Percentiles rank a stretch among this genome's conserved stretches.
Evolutionary conservation across 64 coral and sea anemone species (phyloP).

Genomic region (Dendronephthya gigantea): DNA sequence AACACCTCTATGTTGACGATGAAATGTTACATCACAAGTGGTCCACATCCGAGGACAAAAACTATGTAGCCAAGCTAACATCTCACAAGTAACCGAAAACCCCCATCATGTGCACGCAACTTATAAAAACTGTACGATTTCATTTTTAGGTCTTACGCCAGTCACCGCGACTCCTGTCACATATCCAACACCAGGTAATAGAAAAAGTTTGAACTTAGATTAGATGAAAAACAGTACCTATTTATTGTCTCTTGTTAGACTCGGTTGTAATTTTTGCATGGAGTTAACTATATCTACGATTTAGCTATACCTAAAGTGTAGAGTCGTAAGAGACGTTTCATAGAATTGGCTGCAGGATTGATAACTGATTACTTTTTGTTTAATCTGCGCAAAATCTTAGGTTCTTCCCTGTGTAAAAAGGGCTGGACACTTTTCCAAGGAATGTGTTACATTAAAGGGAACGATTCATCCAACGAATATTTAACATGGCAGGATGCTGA

Average conservation of each 20-base stretch:
- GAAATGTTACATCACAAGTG: no score
- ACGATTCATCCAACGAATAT: neutral
- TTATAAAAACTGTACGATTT: neutral
- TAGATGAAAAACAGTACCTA: no score
- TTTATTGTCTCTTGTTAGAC: no score
- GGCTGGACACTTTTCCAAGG: neutral
- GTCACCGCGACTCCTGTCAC: neutral
- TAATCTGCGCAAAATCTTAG: neutral
- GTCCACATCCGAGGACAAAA: no score
- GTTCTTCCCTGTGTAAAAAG: neutral
- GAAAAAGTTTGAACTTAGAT: neutral
- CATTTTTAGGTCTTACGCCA: neutral
- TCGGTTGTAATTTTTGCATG: no score
- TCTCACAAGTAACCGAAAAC: neutral
- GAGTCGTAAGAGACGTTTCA: no score
- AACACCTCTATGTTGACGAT: neutral
- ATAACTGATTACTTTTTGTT: no score
- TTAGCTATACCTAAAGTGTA: no score
- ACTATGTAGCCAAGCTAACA: no score
- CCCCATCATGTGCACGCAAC: neutral
- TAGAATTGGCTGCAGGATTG: no score
- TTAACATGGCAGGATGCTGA: neutral
- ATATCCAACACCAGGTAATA: neutral
- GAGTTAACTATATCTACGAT: no score
- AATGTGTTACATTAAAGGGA: conserved; percentile 4